phyloP scores from a whole-genome alignment of 1,140 invertebrate genomes.

The Periplaneta americana region DNA sequence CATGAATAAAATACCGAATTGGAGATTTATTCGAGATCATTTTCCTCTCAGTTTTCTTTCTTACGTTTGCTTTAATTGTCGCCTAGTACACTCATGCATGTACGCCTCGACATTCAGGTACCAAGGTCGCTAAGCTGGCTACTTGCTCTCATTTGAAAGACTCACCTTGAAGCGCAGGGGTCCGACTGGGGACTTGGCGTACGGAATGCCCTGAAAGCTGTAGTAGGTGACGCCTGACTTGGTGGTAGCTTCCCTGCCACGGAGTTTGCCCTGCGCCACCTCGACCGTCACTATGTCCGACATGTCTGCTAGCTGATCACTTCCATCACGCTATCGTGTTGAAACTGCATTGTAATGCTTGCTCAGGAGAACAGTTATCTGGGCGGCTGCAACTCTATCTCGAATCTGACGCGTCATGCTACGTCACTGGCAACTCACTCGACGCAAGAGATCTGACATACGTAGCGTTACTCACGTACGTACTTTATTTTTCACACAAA shows the following conservation, averaged over 20 bases:
- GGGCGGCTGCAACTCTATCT: no score
- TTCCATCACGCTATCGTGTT: background rate
- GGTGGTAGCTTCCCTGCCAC: constrained; percentile 27
- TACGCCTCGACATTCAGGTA: no score
- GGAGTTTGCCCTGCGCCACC: background rate
- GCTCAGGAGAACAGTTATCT: background rate
- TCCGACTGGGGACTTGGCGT: constrained; percentile 57
- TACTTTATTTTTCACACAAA: no score
- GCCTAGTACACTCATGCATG: no score
- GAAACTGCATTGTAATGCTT: background rate
- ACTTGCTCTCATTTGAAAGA: no score
- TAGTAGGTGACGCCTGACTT: constrained; percentile 41
- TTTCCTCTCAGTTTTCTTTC: background rate
- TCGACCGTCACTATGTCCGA: background rate
- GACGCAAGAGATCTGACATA: no score
- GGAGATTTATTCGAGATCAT: background rate
- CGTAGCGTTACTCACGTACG: no score
- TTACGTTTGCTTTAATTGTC: background rate
- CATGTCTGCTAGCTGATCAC: background rate
- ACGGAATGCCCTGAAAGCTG: constrained; percentile 61
- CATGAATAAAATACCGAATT: background rate
- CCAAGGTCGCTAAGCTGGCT: no score
- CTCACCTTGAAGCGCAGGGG: constrained; percentile 48
- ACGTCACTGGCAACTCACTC: no score
- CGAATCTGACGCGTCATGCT: no score